Evolutionary conservation across 2,888 invertebrate genomes (phyloP), one percentile per base, ranked within the genome.

Genomic region (Hirtodrosophila trivittata): DNA sequence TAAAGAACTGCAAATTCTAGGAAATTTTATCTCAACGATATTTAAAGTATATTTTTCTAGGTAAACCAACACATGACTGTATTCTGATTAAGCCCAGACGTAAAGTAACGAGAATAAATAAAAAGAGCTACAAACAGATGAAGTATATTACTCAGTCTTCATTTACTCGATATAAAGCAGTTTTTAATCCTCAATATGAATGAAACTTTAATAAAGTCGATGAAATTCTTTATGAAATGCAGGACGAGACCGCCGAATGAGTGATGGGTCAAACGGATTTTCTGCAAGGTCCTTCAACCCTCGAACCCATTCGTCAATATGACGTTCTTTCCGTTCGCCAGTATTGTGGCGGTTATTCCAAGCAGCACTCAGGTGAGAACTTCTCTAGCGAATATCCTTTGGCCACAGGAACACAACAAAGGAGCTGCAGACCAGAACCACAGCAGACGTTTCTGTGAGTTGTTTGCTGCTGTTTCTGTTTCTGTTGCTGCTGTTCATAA

Each of bases 301-400:
- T 25, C 25, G 13, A 21, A 16, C 58, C 25, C 38, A 26, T 46
- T 55, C 46, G 28, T 46, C 52, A 46, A 21, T 43, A 10, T 41
- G 13, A 16, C 35, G 43, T 33, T 1, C 9, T 57, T 50, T 37
- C 21, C 64, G 30, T 16, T 45, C 38, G 37, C 28, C 8, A 28
- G 10, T 28, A 49, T 51, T 49, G 55, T 32, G 3, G 21, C 30
- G 30, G 46, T 55, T 52, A 59, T 57, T 47, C 50, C 25, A 60
- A 32, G 50, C 25, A 63, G 18, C 18, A 21, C 2, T 28, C 58
- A 73, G 77, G 62, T 64, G 56, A 52, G 45, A 62, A 33, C 35
- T 35, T 32, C 37, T 25, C 21, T 41, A 46, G 18, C 41, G 38
- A 1, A 46, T 43, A 47, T 67, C 42, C 49, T 69, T 64, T 55